Percentiles rank a stretch among this genome's conserved stretches.
phyloP scores from a whole-genome alignment of 1,140 invertebrate species.

The Magallana angulata region DNA sequence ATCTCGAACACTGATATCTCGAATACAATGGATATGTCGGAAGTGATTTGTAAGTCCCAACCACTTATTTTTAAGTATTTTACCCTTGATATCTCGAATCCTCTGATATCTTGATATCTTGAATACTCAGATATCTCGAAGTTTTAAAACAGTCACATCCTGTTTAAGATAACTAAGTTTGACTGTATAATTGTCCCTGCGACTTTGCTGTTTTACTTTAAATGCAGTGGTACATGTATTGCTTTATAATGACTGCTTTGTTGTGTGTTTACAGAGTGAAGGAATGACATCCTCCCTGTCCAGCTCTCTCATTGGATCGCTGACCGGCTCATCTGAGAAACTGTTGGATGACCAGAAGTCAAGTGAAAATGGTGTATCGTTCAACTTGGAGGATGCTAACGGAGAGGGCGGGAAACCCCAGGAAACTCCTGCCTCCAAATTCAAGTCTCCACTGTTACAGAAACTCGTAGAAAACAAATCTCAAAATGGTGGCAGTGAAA shows the following conservation, averaged over 20 bases:
- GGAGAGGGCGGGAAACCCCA: constrained; percentile 25
- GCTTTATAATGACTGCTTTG: background rate
- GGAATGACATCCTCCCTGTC: background rate
- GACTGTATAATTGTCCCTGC: too few species aligned
- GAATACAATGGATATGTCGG: too few species aligned
- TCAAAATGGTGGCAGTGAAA: constrained; percentile 59
- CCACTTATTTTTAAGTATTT: too few species aligned
- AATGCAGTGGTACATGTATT: background rate
- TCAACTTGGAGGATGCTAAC: constrained; percentile 44
- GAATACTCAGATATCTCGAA: too few species aligned
- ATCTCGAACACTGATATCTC: too few species aligned
- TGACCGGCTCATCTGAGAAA: constrained; percentile 7
- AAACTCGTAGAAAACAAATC: constrained; percentile 61
- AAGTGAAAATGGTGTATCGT: constrained; percentile 42
- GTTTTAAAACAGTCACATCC: too few species aligned
- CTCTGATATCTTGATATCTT: too few species aligned
- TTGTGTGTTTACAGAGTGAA: background rate
- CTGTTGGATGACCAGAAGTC: background rate
- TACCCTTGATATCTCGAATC: too few species aligned
- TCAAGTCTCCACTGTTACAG: constrained; percentile 74
- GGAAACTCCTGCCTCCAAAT: constrained; percentile 64
- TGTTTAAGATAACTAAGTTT: too few species aligned
- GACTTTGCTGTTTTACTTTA: too few species aligned
- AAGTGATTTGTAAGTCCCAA: too few species aligned
- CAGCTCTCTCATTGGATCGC: background rate